These are phyloP conservation scores for Gryllus longicercus DNA, from an alignment of 2,888 invertebrate genomes.

Conservation along the genomic window DNA sequence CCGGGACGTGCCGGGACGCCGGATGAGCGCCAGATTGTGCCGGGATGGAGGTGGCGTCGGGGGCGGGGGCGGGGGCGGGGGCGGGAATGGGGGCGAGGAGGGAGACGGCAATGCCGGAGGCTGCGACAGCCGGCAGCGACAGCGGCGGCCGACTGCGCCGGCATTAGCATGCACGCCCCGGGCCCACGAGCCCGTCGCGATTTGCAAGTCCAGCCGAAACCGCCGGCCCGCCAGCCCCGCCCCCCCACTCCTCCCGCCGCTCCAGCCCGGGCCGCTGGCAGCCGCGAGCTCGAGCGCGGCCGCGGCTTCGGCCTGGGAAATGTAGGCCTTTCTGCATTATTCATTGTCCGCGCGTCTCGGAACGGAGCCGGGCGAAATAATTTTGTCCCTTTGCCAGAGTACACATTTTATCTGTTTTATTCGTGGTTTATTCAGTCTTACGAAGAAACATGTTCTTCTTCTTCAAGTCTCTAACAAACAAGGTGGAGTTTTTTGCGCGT, in stretches of 20 bases:
- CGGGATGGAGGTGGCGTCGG: background rate
- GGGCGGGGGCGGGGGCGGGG: background rate
- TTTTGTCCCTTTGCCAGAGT: background rate
- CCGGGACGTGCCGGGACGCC: background rate
- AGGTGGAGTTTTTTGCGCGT: too few species aligned
- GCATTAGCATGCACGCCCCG: background rate
- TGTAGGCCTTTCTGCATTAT: background rate
- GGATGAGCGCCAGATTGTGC: background rate
- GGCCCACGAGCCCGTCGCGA: background rate
- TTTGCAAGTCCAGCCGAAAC: background rate
- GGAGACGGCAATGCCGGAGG: background rate
- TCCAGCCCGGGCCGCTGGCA: too few species aligned
- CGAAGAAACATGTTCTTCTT: too few species aligned
- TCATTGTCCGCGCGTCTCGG: background rate
- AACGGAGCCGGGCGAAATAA: background rate
- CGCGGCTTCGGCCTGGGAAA: background rate
- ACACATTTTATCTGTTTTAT: slow-evolving; percentile 17
- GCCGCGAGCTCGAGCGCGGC: background rate
- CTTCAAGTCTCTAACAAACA: too few species aligned
- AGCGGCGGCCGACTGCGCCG: background rate
- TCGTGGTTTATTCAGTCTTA: background rate
- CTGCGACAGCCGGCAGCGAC: background rate
- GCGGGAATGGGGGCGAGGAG: background rate
- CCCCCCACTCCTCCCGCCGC: too few species aligned
- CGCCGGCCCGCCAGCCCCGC: too few species aligned